Evolutionary conservation across 2,797 vertebrate species (phyloP).

Genomic region (Siniperca scherzeri): DNA sequence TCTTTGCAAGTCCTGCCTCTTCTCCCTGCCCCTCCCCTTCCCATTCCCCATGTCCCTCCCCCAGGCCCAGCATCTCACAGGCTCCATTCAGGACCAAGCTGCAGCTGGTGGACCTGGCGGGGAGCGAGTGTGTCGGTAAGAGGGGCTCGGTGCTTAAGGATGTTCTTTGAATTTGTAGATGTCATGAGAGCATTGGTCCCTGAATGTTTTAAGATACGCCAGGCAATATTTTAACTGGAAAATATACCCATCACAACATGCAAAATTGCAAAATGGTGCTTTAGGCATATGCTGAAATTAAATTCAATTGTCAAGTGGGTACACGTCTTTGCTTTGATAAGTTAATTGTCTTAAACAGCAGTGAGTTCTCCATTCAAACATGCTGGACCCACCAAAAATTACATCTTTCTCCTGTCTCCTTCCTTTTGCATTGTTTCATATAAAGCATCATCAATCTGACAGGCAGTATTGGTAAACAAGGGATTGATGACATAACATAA

Average conservation of each 20-base stretch:
- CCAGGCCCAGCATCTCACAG: conserved; percentile 71
- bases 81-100: conserved; percentile 81
- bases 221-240: conserved; percentile 6
- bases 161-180: neutral
- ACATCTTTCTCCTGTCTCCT: too few relatives aligned
- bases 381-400: neutral
- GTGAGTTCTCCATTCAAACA: neutral
- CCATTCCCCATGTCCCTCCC: conserved; percentile 77
- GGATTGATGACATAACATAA: neutral
- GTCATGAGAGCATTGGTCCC: neutral
- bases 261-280: neutral
- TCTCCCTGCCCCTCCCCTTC: conserved; percentile 76
- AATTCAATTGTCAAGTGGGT: neutral
- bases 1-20: conserved; percentile 63
- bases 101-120: conserved; percentile 91
- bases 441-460: neutral
- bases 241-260: too few relatives aligned
- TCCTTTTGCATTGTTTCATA: neutral
- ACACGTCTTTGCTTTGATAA: neutral
- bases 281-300: neutral
- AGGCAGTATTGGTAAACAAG: neutral
- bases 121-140: conserved; percentile 90
- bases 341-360: neutral
- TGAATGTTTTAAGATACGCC: neutral
- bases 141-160: neutral